Conservation (phyloP, 2,797 vertebrate genomes). For the Intellagama lesueurii region DNA sequence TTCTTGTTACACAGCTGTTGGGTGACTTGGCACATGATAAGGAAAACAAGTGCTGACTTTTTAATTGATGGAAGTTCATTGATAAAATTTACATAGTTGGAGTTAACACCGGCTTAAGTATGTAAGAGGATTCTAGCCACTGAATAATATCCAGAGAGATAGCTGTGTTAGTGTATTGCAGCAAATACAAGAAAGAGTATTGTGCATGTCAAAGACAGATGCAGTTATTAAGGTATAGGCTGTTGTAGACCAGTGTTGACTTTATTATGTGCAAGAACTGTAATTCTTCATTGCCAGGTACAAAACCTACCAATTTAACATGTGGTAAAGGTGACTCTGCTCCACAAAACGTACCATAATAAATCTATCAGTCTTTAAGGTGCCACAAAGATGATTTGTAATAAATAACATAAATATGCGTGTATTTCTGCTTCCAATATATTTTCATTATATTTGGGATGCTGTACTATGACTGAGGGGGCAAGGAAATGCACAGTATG, state of each 20-base stretch:
- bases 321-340: background rate
- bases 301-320: background rate
- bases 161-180: background rate
- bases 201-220: background rate
- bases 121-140: no score
- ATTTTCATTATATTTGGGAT: background rate
- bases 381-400: background rate
- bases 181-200: background rate
- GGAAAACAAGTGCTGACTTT: no score
- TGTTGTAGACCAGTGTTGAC: background rate
- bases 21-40: no score
- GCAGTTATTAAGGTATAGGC: background rate
- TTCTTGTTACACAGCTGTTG: no score
- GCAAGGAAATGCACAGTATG: slow-evolving; percentile 3
- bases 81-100: no score
- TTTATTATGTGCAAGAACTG: background rate
- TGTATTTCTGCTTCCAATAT: slow-evolving; percentile 1
- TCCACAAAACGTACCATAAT: background rate
- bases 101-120: no score
- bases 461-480: background rate
- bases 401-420: background rate
- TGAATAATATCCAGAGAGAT: background rate
- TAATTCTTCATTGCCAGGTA: background rate
- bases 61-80: no score
- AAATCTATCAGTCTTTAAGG: background rate